phyloP scores from a whole-genome alignment of 1,140 invertebrate genomes.

The Ylistrum balloti region DNA sequence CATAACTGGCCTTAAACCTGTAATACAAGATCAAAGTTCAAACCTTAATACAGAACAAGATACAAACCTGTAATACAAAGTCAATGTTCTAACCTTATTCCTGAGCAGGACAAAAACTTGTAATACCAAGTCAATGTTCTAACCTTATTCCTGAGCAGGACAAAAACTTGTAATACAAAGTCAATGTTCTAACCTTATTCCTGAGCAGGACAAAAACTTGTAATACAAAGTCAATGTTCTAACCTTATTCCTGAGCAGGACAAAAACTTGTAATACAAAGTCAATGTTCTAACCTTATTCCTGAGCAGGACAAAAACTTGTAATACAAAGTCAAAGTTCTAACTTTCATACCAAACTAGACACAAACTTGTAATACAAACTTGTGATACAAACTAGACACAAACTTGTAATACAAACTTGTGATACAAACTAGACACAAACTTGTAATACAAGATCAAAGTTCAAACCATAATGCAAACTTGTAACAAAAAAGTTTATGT shows the following conservation, averaged over 20 bases:
- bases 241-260: too few relatives aligned
- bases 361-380: constrained; percentile 75
- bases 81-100: neutral
- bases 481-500: too few relatives aligned
- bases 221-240: too few relatives aligned
- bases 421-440: neutral
- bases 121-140: neutral
- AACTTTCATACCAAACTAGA: constrained; percentile 78
- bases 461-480: constrained; percentile 68
- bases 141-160: neutral
- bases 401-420: neutral
- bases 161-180: neutral
- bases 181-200: too few relatives aligned
- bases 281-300: neutral
- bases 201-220: too few relatives aligned
- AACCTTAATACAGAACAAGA: neutral
- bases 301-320: neutral
- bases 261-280: neutral
- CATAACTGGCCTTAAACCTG: neutral
- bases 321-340: too few relatives aligned
- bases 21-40: neutral
- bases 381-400: neutral
- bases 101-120: neutral
- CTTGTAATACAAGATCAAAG: constrained; percentile 59
- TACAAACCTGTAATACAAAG: neutral